Conservation (phyloP, 2,797 vertebrate species). For the Galago senegalensis region DNA sequence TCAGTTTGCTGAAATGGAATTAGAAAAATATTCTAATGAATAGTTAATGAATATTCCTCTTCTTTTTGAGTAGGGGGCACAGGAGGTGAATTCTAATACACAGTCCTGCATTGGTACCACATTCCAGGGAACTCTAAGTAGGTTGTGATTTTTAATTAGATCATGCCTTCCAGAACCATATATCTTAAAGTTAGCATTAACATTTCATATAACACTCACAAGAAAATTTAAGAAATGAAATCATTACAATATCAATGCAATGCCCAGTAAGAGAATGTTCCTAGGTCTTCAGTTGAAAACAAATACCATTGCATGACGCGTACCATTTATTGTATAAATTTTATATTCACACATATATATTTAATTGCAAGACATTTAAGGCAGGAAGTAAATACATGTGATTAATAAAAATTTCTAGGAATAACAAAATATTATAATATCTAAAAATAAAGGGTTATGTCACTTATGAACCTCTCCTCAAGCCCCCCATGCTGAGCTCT, state of each 20-base stretch:
- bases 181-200: background rate
- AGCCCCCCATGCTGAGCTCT: fast-evolving
- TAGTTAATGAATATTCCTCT: no score
- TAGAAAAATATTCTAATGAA: background rate
- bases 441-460: background rate
- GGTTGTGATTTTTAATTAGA: background rate
- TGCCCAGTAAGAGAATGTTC: fast-evolving
- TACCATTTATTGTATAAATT: fast-evolving
- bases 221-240: background rate
- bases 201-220: no score
- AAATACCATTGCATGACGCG: fast-evolving
- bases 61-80: background rate
- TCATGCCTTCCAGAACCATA: background rate
- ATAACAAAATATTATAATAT: background rate
- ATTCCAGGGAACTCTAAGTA: no score
- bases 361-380: background rate
- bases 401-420: background rate
- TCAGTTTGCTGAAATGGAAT: background rate
- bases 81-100: no score
- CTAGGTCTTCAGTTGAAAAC: background rate
- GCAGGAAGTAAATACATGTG: background rate
- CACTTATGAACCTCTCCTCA: fast-evolving
- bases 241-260: background rate
- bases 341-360: no score
- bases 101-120: fast-evolving